Conservation (phyloP, 2,113 vertebrate genomes). For the Oryzias woworae region DNA sequence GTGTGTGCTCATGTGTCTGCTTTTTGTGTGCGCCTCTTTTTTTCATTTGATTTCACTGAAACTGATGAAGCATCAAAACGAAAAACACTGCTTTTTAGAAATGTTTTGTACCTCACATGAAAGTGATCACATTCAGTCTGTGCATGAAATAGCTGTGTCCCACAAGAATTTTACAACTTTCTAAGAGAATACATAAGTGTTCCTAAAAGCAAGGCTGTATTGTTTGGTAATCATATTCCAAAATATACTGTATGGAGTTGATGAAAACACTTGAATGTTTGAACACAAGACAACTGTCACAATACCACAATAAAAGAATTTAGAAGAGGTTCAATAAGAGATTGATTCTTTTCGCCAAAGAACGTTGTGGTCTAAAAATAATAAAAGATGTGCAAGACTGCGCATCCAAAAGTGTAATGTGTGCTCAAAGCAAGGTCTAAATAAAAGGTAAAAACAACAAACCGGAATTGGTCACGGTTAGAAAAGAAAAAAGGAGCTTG, state of each 20-base stretch:
- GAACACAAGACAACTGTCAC: no score
- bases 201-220: neutral
- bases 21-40: constrained; percentile 21
- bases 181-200: neutral
- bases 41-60: constrained; percentile 42
- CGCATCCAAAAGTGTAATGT: no score
- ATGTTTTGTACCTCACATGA: constrained; percentile 53
- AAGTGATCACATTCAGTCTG: constrained; percentile 43
- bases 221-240: neutral
- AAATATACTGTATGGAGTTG: no score
- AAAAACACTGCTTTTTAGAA: constrained; percentile 29
- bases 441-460: no score
- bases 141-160: constrained; percentile 10
- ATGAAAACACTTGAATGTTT: no score
- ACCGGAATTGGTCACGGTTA: no score
- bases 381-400: constrained; percentile 1
- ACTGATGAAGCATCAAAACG: constrained; percentile 49
- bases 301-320: no score
- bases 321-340: no score
- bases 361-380: constrained; percentile 26
- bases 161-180: neutral
- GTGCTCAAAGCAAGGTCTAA: no score
- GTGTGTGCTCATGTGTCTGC: constrained; percentile 21
- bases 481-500: no score
- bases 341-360: constrained; percentile 3